Percentiles rank a stretch among this genome's conserved stretches.
These are phyloP conservation scores for Phalangium opilio DNA, from an alignment of 2,888 invertebrate genomes.

Conservation along the genomic window DNA sequence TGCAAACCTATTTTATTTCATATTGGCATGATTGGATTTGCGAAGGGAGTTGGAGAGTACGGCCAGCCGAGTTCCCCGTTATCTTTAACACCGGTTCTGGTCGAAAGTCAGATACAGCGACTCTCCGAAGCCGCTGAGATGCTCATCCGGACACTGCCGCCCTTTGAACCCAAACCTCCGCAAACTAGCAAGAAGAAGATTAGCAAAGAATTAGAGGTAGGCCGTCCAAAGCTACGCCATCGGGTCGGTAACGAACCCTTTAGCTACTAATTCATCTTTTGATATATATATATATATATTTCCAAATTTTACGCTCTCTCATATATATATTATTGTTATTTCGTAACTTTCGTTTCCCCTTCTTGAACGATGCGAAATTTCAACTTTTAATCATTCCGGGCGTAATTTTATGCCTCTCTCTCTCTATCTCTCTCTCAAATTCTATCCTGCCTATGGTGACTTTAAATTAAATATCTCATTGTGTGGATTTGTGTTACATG, in stretches of 20 bases:
- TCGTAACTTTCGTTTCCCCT: too few species aligned
- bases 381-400: too few species aligned
- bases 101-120: slow-evolving; percentile 68
- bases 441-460: not conserved
- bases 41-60: slow-evolving; percentile 19
- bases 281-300: slow-evolving; percentile 4
- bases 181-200: slow-evolving; percentile 75
- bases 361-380: not conserved
- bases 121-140: slow-evolving; percentile 67
- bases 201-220: slow-evolving; percentile 71
- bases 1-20: too few species aligned
- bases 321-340: not conserved
- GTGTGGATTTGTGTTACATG: too few species aligned
- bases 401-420: not conserved
- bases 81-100: slow-evolving; percentile 57
- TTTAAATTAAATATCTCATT: too few species aligned
- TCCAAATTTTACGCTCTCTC: not conserved
- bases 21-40: not conserved
- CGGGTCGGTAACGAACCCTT: not conserved
- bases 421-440: slow-evolving; percentile 4
- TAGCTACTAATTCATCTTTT: not conserved
- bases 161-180: slow-evolving; percentile 64
- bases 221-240: slow-evolving; percentile 10
- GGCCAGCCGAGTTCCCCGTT: slow-evolving; percentile 28
- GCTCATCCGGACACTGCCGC: slow-evolving; percentile 64